Base-by-base conservation (phyloP, 1,140 invertebrate species). In the Lysiphlebus fabarum region DNA sequence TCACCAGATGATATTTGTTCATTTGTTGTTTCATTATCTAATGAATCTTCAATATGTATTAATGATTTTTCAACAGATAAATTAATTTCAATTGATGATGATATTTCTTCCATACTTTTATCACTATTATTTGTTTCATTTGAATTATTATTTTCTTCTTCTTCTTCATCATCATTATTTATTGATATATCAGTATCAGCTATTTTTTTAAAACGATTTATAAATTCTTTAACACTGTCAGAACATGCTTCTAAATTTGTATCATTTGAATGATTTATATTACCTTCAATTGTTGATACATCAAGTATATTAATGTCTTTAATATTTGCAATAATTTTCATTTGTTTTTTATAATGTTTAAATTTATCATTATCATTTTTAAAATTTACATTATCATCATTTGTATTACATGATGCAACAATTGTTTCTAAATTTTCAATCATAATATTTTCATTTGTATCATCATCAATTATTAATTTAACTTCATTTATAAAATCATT, bases 1-100 rank as follows among this genome's bases (percentile, higher is more conserved):
- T 69, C 68, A 0, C 69, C 65, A 0, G 69, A 70, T 0, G 68
- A 69, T n/a, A 45, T 10, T 8, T 9, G 36, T 9, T 58, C 51
- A 8, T 56, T 42, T 5, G 26, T 49, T 58, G 34, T 6, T 26
- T 53, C 38, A 26, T 40, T 14, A 33, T n/a, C 11, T 41, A 7
- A n/a, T 6, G 34, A 10, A 37, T 5, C 34, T n/a, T 37, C 37
- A 38, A 26, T 26, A 26, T 1, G 2, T 26, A 26, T 51, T n/a
- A 51, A 14, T n/a, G 49, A 37, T 6, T 38, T 37, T n/a, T 51
- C 49, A 6, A 38, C 6, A 7, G 49, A 51, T n/a, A 51, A 6
- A 12, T 51, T 38, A 7, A 51, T 36, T 7, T 38, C 11, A 9
- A 51, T 7, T 7, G 43, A 38, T 36, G 49, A 51, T 2, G 33